Evolutionary conservation across 1,140 invertebrate species (phyloP).

Genomic region (Drosophila ambigua): DNA sequence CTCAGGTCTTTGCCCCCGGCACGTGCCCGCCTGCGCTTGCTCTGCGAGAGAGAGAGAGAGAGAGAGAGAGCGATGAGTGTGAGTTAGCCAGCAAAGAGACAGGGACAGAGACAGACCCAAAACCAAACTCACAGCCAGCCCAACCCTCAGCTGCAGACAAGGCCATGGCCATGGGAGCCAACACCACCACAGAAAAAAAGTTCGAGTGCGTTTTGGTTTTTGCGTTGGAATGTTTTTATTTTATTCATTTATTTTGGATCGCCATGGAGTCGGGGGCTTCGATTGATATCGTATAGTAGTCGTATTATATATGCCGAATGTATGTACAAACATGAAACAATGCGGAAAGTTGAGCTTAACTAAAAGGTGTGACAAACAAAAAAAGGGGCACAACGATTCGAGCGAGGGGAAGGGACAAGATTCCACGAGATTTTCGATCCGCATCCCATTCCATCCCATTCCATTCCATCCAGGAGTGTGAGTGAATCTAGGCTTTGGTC

Average conservation of each 20-base stretch:
- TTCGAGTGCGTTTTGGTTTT: neutral
- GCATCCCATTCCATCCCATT: too few relatives aligned
- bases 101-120: constrained; percentile 4
- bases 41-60: constrained; percentile 23
- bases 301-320: constrained; percentile 55
- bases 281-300: constrained; percentile 19
- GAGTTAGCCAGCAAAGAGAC: constrained; percentile 26
- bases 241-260: constrained; percentile 18
- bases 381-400: neutral
- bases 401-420: neutral
- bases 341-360: constrained; percentile 55
- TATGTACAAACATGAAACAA: constrained; percentile 75
- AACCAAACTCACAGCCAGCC: too few relatives aligned
- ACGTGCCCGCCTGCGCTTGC: constrained; percentile 35
- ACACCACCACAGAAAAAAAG: too few relatives aligned
- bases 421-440: constrained; percentile 11
- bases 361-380: constrained; percentile 58
- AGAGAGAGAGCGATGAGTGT: constrained; percentile 21
- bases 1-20: constrained; percentile 80
- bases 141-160: constrained; percentile 6
- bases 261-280: too few relatives aligned
- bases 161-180: constrained; percentile 26
- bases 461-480: constrained; percentile 5
- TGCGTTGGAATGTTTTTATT: constrained; percentile 22
- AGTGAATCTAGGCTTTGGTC: constrained; percentile 3